phyloP scores from a whole-genome alignment of 2,113 vertebrate genomes.

The Dicrurus megarhynchus region DNA sequence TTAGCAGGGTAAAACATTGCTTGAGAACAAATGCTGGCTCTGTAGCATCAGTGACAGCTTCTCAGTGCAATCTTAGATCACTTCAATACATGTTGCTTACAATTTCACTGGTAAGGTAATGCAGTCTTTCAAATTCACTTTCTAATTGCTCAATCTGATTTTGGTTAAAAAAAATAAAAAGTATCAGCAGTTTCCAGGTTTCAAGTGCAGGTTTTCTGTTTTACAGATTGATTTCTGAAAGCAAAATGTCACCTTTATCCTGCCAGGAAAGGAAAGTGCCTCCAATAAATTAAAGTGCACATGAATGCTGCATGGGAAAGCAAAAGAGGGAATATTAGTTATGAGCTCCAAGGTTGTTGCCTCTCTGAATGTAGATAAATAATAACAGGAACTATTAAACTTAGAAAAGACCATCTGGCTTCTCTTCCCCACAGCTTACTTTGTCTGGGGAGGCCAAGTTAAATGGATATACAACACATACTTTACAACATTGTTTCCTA shows the following conservation, averaged over 20 bases:
- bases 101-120: background rate
- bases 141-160: background rate
- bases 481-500: background rate
- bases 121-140: background rate
- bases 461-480: slow-evolving; percentile 42
- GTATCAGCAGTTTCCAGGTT: background rate
- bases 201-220: background rate
- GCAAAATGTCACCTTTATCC: background rate
- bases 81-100: background rate
- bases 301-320: slow-evolving; percentile 5
- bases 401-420: slow-evolving; percentile 35
- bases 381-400: slow-evolving; percentile 46
- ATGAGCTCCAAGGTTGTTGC: slow-evolving; percentile 34
- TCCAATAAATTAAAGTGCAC: background rate
- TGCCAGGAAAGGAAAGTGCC: background rate
- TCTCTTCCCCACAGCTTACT: slow-evolving; percentile 36
- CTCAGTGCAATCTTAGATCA: background rate
- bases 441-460: background rate
- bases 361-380: slow-evolving; percentile 60
- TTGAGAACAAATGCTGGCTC: background rate
- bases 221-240: background rate
- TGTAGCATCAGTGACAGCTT: background rate
- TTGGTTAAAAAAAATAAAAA: background rate
- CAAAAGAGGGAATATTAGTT: slow-evolving; percentile 18
- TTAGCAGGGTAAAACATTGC: background rate